A percentile compares a stretch with the other conserved stretches of the same genome.
Evolutionary conservation across 2,888 invertebrate genomes (phyloP).

Genomic region (Scaptodrosophila latifasciaeformis): DNA sequence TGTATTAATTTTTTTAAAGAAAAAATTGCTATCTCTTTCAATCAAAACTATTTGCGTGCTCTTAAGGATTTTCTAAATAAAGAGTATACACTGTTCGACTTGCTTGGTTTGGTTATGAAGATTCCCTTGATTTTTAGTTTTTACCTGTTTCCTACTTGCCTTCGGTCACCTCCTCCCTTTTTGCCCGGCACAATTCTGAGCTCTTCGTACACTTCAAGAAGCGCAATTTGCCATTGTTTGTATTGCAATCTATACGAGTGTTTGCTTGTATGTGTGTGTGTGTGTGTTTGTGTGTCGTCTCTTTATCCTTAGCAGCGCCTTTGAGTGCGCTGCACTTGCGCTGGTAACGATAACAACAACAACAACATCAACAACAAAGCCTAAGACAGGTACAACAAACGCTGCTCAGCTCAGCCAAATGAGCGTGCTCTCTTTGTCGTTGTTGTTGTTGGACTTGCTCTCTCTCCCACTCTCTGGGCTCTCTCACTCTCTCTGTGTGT

Average conservation of each 20-base stretch:
- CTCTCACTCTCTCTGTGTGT: not conserved
- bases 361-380: constrained; percentile 17
- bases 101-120: too few species aligned
- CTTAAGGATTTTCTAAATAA: too few species aligned
- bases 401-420: constrained; percentile 1
- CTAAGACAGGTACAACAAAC: constrained; percentile 50
- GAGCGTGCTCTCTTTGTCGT: constrained; percentile 16
- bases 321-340: constrained; percentile 59
- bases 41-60: too few species aligned
- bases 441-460: constrained; percentile 9
- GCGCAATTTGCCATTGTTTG: not conserved
- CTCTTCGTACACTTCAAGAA: not conserved
- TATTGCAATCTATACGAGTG: not conserved
- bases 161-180: too few species aligned
- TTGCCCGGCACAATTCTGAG: too few species aligned
- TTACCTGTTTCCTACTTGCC: too few species aligned
- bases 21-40: too few species aligned
- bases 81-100: too few species aligned
- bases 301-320: too few species aligned
- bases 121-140: too few species aligned
- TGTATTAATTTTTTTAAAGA: too few species aligned
- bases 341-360: too few species aligned
- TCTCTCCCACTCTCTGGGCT: not conserved
- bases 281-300: not conserved
- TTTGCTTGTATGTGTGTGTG: not conserved